Evolutionary conservation across 2,888 invertebrate species (phyloP).

Genomic region (Criorhina ranunculi): DNA sequence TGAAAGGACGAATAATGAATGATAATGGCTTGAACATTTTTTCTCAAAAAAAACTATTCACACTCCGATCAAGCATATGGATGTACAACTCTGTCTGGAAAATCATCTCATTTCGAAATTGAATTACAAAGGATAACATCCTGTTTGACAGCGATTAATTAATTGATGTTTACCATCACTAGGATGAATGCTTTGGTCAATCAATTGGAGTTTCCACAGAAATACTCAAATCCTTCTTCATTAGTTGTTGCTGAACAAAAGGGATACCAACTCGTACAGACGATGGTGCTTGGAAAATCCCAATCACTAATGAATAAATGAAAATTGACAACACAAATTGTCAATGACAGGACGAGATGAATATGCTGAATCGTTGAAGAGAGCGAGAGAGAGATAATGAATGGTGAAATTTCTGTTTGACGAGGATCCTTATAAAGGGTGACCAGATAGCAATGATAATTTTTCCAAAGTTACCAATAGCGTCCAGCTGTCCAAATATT

Average conservation of each 20-base stretch:
- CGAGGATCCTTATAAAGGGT: no score
- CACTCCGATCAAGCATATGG: background rate
- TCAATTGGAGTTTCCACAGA: background rate
- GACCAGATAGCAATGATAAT: no score
- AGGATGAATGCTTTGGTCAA: conserved; percentile 8
- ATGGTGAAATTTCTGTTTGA: background rate
- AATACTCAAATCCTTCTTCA: conserved; percentile 1
- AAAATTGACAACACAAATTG: conserved; percentile 43
- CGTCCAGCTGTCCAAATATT: no score
- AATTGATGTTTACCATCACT: conserved; percentile 49
- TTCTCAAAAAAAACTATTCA: no score
- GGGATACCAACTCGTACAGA: background rate
- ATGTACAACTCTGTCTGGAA: background rate
- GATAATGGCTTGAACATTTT: conserved; percentile 61
- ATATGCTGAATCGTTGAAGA: background rate
- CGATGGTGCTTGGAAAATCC: background rate
- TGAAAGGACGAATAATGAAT: conserved; percentile 46
- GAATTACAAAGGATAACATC: conserved; percentile 34
- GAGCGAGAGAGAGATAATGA: background rate
- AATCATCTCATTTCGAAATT: background rate
- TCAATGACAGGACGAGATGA: conserved; percentile 9
- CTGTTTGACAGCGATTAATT: conserved; percentile 43
- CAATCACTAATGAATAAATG: conserved; percentile 25
- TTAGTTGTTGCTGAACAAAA: conserved; percentile 9
- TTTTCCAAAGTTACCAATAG: no score